Base-by-base conservation (phyloP, 2,113 vertebrate genomes). In the Cygnus buccinator region DNA sequence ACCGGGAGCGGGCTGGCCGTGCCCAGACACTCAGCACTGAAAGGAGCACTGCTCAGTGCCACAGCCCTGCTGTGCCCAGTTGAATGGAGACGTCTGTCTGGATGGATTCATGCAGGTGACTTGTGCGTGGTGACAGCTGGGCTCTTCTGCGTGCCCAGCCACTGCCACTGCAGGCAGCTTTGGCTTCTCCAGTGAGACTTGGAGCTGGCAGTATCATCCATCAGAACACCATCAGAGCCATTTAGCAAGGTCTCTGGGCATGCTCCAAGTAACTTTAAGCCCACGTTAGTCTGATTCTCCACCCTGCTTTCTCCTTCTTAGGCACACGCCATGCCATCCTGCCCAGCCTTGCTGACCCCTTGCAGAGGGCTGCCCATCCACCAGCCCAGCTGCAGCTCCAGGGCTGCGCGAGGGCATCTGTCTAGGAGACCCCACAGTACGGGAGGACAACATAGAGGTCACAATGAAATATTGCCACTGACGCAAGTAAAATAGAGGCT, bases 201-300 rank as follows among this genome's bases (percentile, higher is more conserved):
- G 5, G 33, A 35, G 37, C n/a, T 63, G 33, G 29, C 12, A 43
- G 19, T 46, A n/a, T 14, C 39, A 37, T 61, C n/a, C 35, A 5
- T 76, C 75, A 92, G 33, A 66, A 65, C 2, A 1, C 25, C 70
- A 2, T 29, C 22, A 3, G n/a, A 43, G 39, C 15, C 31, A 55
- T 67, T 85, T 50, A 54, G 29, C 50, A 65, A 59, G 22, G 48
- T 28, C 48, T 63, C 22, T 33, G 33, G 29, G 11, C 66, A 7
- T 58, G 52, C 18, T 87, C 35, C 55, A 59, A 68, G 48, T 41
- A 54, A 59, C 41, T 67, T 76, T 50, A 68, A 82, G 25, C 33
- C 9, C 1, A 48, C 0, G 0, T 48, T 18, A 3, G 3, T 50
- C 39, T 0, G 5, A 54, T 66, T 54, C 54, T 74, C 35, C 19